Evolutionary conservation across 2,888 invertebrate species (phyloP), one percentile per base, ranked within the genome.

Genomic region (Microchrysa polita): DNA sequence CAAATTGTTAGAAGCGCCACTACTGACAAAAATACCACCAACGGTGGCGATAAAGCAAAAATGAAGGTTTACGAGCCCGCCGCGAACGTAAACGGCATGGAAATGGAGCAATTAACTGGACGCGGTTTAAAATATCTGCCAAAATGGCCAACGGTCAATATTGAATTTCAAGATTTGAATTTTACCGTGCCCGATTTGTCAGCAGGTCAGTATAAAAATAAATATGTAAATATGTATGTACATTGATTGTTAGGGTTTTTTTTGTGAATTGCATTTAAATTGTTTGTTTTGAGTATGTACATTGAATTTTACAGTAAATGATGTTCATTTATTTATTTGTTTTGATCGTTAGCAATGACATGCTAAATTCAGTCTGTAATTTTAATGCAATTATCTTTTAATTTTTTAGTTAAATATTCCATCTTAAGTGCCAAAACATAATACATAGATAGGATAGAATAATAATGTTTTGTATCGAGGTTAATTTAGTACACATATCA

Each of bases 141-240:
- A 0, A 87, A 88, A 81, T 87, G 91, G 81, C 89, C 91, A 1
- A 90, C 93, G 0, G 89, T 96, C 71, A 91, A 94, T 83, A 89
- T 97, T 75, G 92, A 93, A 81, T 97, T 96, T 84, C 89, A 90
- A 77, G 94, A 95, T 81, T 86, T 97, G 57, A 90, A 90, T 0
- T 96, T 93, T 82, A 90, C 91, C 0, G 93, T 96, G 40, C 91
- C 92, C 1, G 90, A 90, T 80, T 89, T 91, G 44, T 87, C 88
- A 79, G 88, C 87, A 85, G 88, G 91, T 90, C 80, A 85, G 84
- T 81, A 48, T 34, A 34, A 34, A 9, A 22, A n/a, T n/a, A 59
- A 22, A 20, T 20, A 10, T 20, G 22, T 55, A 20, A 12, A 59
- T n/a, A 55, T 59, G 59, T 2, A 20, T 55, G 10, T 10, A 44